phyloP scores from a whole-genome alignment of 35 echinoderm and acorn worm species.

The Acanthaster planci region DNA sequence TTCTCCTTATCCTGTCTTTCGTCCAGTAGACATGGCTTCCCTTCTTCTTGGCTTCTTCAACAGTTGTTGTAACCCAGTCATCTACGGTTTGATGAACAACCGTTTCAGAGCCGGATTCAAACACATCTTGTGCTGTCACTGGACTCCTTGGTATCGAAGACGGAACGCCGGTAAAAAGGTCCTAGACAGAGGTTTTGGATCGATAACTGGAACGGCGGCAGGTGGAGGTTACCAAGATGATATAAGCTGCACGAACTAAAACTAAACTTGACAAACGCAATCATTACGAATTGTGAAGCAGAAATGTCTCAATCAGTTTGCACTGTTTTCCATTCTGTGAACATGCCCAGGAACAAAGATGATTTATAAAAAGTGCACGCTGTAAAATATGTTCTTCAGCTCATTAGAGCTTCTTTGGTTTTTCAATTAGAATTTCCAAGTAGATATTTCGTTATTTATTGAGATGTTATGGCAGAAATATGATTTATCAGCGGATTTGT shows the following conservation, averaged over 20 bases:
- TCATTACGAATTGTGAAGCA: too few relatives aligned
- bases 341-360: too few relatives aligned
- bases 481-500: too few relatives aligned
- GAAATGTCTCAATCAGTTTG: too few relatives aligned
- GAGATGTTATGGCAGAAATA: too few relatives aligned
- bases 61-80: conserved; percentile 98
- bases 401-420: too few relatives aligned
- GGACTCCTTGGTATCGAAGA: not conserved
- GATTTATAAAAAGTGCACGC: too few relatives aligned
- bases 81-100: conserved; percentile 95
- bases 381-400: too few relatives aligned
- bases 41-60: conserved; percentile 87
- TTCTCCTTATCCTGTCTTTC: conserved; percentile 38
- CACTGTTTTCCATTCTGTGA: too few relatives aligned
- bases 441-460: too few relatives aligned
- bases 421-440: too few relatives aligned
- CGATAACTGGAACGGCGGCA: not conserved
- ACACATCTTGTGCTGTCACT: conserved; percentile 47
- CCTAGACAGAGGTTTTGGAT: not conserved
- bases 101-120: conserved; percentile 86
- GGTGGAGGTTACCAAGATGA: not conserved
- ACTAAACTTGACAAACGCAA: too few relatives aligned
- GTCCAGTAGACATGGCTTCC: conserved; percentile 74
- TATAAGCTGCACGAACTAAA: not conserved
- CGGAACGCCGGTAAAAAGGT: not conserved